phyloP scores from a whole-genome alignment of 2,113 vertebrate genomes.

The Sorex fumeus region DNA sequence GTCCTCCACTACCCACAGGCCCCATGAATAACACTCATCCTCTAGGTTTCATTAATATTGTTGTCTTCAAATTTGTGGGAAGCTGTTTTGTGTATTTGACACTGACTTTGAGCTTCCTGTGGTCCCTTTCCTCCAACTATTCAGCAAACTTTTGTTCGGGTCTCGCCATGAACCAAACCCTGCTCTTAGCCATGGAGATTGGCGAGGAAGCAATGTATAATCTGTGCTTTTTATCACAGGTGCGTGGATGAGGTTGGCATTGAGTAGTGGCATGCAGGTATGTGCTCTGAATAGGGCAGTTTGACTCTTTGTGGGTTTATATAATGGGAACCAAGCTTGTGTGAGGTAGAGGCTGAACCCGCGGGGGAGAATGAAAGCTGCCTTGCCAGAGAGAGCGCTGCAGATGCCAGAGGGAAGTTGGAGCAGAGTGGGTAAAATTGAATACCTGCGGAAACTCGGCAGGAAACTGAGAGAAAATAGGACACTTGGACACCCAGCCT shows the following conservation, averaged over 20 bases:
- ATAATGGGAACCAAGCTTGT: not conserved
- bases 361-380: not conserved
- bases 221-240: not conserved
- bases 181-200: not conserved
- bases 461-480: not conserved
- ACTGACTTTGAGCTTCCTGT: conserved; percentile 1
- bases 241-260: not conserved
- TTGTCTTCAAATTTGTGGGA: conserved; percentile 18
- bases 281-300: not conserved
- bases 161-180: too few relatives aligned
- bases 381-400: not conserved
- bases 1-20: too few relatives aligned
- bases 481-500: not conserved
- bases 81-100: not conserved
- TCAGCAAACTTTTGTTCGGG: not conserved
- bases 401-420: not conserved
- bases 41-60: not conserved
- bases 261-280: not conserved
- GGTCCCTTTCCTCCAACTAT: not conserved
- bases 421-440: not conserved
- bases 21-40: not conserved
- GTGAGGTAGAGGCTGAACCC: not conserved
- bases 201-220: not conserved
- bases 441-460: not conserved
- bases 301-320: not conserved